Evolutionary conservation across 2,113 vertebrate genomes (phyloP).

Genomic region (Sylvia atricapilla): DNA sequence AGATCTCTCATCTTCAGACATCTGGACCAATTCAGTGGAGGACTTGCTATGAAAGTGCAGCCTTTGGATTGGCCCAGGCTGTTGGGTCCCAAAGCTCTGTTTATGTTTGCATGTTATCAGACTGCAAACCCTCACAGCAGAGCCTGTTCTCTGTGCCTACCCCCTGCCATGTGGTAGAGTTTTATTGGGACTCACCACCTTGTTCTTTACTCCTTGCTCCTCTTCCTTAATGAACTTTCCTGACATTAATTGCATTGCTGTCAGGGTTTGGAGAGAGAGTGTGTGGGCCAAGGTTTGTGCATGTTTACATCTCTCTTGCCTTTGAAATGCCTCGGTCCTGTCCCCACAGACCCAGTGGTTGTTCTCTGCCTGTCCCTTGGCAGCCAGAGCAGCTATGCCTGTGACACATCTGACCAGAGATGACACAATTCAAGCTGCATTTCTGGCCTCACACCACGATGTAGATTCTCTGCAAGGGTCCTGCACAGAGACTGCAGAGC

Average conservation of each 20-base stretch:
- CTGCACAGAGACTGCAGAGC: neutral
- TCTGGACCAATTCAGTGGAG: neutral
- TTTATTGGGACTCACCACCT: neutral
- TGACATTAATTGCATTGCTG: neutral
- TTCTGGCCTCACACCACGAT: neutral
- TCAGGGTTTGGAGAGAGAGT: neutral
- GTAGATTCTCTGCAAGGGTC: neutral
- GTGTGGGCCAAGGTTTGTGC: neutral
- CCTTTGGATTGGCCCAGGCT: neutral
- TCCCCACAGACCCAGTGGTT: neutral
- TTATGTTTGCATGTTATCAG: neutral
- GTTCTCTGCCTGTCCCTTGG: neutral
- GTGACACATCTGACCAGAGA: neutral
- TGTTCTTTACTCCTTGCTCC: neutral
- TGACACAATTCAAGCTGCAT: neutral
- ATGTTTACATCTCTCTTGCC: neutral
- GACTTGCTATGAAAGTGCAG: neutral
- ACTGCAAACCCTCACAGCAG: neutral
- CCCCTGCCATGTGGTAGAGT: neutral
- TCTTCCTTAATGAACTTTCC: neutral
- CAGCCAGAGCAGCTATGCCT: accelerated
- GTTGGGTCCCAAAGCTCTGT: neutral
- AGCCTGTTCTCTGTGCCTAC: neutral
- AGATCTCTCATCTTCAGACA: neutral
- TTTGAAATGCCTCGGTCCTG: neutral